These are phyloP conservation scores for Calameuta idolon DNA, from an alignment of 2,888 invertebrate species.

Conservation along the genomic window DNA sequence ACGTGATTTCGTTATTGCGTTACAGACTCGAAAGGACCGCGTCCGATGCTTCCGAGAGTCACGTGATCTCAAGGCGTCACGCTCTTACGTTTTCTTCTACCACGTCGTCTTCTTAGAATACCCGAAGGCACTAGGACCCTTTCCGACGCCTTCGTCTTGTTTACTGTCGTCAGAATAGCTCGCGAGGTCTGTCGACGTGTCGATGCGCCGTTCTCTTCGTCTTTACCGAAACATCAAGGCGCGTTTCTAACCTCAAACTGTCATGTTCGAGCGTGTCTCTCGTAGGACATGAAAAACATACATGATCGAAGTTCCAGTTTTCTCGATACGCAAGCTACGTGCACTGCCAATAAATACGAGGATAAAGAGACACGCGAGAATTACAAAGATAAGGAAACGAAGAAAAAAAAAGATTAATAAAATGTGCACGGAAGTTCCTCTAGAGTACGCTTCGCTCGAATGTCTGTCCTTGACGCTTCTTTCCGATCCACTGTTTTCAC, in stretches of 20 bases:
- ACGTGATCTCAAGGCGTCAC: not conserved
- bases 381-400: not conserved
- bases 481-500: conserved; percentile 7
- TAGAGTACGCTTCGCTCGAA: not conserved
- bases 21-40: not conserved
- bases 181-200: not conserved
- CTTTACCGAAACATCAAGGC: not conserved
- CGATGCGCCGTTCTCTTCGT: not conserved
- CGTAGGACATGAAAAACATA: not conserved
- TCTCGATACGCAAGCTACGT: not conserved
- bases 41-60: not conserved
- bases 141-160: not conserved
- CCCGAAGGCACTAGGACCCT: not conserved
- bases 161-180: not conserved
- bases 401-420: not conserved
- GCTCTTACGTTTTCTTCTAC: not conserved
- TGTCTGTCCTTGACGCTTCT: conserved; percentile 7
- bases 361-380: not conserved
- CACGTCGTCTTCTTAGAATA: not conserved
- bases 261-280: not conserved
- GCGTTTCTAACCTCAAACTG: not conserved
- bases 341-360: not conserved
- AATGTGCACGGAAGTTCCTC: not conserved
- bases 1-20: not conserved
- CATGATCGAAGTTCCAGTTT: not conserved